Evolutionary conservation across 2,113 vertebrate genomes (phyloP), one percentile per base, ranked within the genome.

Genomic region (Psophia crepitans): DNA sequence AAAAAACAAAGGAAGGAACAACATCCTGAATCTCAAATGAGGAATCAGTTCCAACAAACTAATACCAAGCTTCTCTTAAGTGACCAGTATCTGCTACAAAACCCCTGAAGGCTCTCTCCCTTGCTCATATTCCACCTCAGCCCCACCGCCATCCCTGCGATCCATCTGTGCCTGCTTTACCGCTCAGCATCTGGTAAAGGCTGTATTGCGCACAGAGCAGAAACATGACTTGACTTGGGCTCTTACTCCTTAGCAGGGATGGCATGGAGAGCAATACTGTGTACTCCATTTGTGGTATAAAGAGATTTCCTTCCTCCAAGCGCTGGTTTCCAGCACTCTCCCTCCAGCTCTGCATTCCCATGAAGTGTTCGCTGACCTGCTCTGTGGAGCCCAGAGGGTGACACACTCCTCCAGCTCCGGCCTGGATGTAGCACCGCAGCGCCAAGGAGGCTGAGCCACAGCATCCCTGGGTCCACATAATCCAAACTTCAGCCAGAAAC

Each of bases 151-250:
- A 21, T 26, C 68, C 41, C 32, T 51, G 41, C 7, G 2, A 15
- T 5, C 21, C 5, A 3, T 43, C n/a, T 37, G 39, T 28, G 46
- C 20, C 32, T 5, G 1, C 57, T 37, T 46, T 2, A 35, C 57
- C 3, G 5, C 30, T 35, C 56, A 51, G 23, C 6, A 4, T 14
- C 60, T 3, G 3, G 4, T 2, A 32, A 57, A 3, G 2, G 30
- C n/a, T 30, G n/a, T 24, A 20, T 56, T 0, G 3, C 21, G 46
- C 80, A 5, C 41, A 20, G 27, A 44, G 54, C 54, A 32, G 54
- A 13, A 53, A 20, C 44, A 32, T 35, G 43, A 2, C 58, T 28
- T 46, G 20, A 9, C 39, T 5, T 13, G 57, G 37, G 61, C 53
- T 24, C 54, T 35, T 53, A 8, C 8, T 27, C 32, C 27, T 48